Percentiles rank a stretch among this genome's conserved stretches.
phyloP scores from a whole-genome alignment of 2,888 invertebrate genomes.

The Cryptophagus acutangulus region DNA sequence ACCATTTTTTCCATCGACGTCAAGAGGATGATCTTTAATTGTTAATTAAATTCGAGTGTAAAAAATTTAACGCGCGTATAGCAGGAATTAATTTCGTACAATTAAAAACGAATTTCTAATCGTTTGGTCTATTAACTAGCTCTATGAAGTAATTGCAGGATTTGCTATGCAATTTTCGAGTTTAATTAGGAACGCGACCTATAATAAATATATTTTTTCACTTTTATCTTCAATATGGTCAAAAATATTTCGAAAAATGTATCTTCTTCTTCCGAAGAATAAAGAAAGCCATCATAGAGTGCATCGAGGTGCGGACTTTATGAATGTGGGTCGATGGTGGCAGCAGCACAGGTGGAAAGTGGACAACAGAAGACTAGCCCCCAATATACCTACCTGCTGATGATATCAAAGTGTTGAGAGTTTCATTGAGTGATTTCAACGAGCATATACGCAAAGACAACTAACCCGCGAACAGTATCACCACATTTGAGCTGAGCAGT shows the following conservation, averaged over 20 bases:
- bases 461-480: slow-evolving; percentile 12
- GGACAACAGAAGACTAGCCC: slow-evolving; percentile 6
- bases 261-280: slow-evolving; percentile 11
- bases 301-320: slow-evolving; percentile 20
- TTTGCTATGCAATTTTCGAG: slow-evolving; percentile 3
- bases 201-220: too few relatives aligned
- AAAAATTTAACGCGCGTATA: too few relatives aligned
- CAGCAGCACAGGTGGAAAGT: slow-evolving; percentile 32
- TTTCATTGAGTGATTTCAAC: slow-evolving; percentile 27
- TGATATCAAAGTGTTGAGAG: slow-evolving; percentile 22
- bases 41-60: too few relatives aligned
- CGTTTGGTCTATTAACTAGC: not conserved
- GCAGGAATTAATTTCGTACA: too few relatives aligned
- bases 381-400: slow-evolving; percentile 7
- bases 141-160: not conserved
- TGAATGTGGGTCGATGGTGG: slow-evolving; percentile 29
- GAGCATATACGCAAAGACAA: slow-evolving; percentile 14
- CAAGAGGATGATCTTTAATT: too few relatives aligned
- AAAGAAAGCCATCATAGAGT: slow-evolving; percentile 16
- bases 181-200: too few relatives aligned
- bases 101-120: not conserved
- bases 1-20: too few relatives aligned
- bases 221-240: too few relatives aligned
- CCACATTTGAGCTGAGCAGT: too few relatives aligned
- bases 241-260: too few relatives aligned